Conservation (phyloP, 2,797 vertebrate genomes). For the Prunella strophiata region DNA sequence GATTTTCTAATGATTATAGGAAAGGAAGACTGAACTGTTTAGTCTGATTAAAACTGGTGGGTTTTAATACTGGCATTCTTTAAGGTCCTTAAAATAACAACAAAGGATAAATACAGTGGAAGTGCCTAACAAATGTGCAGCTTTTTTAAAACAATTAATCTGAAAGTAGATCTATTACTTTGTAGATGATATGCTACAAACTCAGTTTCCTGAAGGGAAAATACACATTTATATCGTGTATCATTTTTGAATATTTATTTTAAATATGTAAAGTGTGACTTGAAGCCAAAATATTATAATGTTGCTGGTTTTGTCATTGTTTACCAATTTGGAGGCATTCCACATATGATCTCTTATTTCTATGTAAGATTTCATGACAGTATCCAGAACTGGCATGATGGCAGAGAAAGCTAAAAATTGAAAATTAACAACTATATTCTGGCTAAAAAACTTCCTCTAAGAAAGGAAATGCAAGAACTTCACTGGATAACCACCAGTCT, state of each 20-base stretch:
- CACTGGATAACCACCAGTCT: not conserved
- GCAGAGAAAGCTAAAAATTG: not conserved
- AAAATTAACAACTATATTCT: not conserved
- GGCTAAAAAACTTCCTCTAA: not conserved
- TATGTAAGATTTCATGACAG: not conserved
- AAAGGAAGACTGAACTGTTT: conserved; percentile 2
- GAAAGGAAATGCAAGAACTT: not conserved
- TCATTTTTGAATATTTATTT: not conserved
- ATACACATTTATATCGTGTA: not conserved
- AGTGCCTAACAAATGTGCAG: not conserved
- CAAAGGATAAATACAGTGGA: conserved; percentile 18
- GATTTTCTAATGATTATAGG: not conserved
- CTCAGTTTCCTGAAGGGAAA: not conserved
- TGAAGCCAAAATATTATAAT: not conserved
- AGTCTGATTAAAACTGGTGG: not conserved
- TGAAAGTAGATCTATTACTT: not conserved
- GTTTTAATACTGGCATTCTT: not conserved
- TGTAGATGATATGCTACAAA: not conserved
- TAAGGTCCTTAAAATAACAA: not conserved
- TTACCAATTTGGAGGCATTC: not conserved
- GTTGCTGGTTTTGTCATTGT: not conserved
- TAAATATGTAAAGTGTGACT: not conserved
- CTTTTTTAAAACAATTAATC: not conserved
- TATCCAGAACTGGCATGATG: not conserved
- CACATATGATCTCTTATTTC: not conserved